phyloP scores from a whole-genome alignment of 2,113 vertebrate species.

The Ciconia stormi region DNA sequence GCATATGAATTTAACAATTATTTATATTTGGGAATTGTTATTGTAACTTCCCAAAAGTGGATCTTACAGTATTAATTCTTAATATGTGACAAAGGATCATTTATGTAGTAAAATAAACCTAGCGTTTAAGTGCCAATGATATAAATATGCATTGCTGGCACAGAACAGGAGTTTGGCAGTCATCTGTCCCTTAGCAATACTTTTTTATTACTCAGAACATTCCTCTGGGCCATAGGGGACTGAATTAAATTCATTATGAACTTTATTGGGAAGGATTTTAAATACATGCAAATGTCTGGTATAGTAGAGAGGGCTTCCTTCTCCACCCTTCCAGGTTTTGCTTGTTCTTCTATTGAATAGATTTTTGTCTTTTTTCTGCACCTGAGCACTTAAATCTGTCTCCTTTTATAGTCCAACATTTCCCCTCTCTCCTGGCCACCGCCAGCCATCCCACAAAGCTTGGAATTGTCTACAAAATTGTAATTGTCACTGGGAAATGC shows the following conservation, averaged over 20 bases:
- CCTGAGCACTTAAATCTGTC: background rate
- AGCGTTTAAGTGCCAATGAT: background rate
- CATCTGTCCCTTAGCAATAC: constrained; percentile 55
- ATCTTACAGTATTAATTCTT: background rate
- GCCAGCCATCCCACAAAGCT: background rate
- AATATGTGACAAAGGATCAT: constrained; percentile 33
- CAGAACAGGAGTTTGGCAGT: constrained; percentile 29
- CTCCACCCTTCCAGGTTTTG: background rate
- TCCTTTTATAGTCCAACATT: background rate
- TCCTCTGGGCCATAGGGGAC: constrained; percentile 44
- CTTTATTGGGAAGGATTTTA: constrained; percentile 58
- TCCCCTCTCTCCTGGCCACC: background rate
- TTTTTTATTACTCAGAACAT: constrained; percentile 52
- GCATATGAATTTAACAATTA: background rate
- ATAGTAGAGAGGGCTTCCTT: background rate
- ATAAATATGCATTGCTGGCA: constrained; percentile 30
- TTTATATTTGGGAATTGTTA: background rate
- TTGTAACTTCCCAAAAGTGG: background rate
- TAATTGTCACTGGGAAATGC: background rate
- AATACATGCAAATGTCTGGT: constrained; percentile 4
- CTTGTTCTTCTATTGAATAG: background rate
- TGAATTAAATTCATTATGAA: constrained; percentile 58
- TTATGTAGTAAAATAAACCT: constrained; percentile 43
- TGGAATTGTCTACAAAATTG: background rate
- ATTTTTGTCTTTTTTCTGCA: background rate